phyloP scores from a whole-genome alignment of 2,113 vertebrate species.

The western clawed frog (Xenopus tropicalis) region UCB_Xtro_10.0 CM004449.2:84318001-84318500 shows the following conservation, averaged over 20 bases:
- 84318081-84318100: slow-evolving; percentile 31
- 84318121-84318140: slow-evolving; percentile 24
- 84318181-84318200: neutral
- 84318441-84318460: no score
- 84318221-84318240: neutral
- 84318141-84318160: slow-evolving; percentile 1
- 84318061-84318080: slow-evolving; percentile 8
- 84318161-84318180: neutral
- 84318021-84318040: slow-evolving; percentile 10
- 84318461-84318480: no score
- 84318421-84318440: no score
- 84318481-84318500: no score
- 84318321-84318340: neutral
- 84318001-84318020: slow-evolving; percentile 4
- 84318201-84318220: slow-evolving; percentile 43
- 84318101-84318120: slow-evolving; percentile 27
- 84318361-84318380: neutral
- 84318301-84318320: neutral
- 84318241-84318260: neutral
- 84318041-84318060: slow-evolving; percentile 18
- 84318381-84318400: no score
- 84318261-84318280: neutral
- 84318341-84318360: neutral
- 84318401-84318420: no score
- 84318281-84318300: neutral